Evolutionary conservation across 2,888 invertebrate genomes (phyloP).

Genomic region (Phania funesta): DNA sequence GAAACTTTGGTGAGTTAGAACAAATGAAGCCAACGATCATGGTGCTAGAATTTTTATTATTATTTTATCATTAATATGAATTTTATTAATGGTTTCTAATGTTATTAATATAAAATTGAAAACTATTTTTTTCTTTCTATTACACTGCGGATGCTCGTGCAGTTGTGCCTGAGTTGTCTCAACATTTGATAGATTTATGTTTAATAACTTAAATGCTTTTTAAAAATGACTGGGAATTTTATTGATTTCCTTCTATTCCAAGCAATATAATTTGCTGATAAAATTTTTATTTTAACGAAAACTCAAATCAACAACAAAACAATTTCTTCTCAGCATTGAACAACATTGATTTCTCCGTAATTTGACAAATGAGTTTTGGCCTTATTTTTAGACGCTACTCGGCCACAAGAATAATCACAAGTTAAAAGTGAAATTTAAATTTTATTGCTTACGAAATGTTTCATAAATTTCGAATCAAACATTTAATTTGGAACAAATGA

Average conservation of each 20-base stretch:
- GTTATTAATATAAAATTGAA: no score
- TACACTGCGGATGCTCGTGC: no score
- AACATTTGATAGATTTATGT: background rate
- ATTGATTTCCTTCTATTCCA: background rate
- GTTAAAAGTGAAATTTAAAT: no score
- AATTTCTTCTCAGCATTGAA: background rate
- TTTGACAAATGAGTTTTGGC: background rate
- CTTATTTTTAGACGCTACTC: background rate
- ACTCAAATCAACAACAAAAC: background rate
- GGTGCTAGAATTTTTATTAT: background rate
- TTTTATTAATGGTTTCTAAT: slow-evolving; percentile 2
- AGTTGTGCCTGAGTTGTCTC: no score
- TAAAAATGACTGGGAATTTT: background rate
- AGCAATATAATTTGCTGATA: slow-evolving; percentile 20
- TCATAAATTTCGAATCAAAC: background rate
- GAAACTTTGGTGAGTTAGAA: no score
- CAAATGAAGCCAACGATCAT: background rate
- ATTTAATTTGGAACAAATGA: background rate
- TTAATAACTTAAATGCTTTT: background rate
- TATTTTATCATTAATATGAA: background rate
- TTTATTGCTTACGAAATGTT: background rate
- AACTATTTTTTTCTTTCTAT: no score
- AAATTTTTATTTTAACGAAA: slow-evolving; percentile 1
- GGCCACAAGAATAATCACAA: background rate
- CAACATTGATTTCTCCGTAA: background rate